phyloP scores from a whole-genome alignment of 2,888 invertebrate species.

The Tenthredo distinguenda region DNA sequence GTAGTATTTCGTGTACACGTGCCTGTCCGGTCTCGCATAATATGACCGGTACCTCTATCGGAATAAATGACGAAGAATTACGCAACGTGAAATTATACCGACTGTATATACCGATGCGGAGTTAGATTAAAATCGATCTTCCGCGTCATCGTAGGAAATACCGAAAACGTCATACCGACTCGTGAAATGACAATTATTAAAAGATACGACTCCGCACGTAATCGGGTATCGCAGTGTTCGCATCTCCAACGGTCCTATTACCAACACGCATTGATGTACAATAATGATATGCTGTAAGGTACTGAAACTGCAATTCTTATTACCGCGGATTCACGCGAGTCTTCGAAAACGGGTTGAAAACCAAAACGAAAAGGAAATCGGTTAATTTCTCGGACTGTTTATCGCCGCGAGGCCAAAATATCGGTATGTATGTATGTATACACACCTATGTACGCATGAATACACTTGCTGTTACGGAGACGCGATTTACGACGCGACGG shows the following conservation, averaged over 20 bases:
- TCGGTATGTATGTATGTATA: background rate
- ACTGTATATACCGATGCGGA: background rate
- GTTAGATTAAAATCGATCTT: conserved; percentile 24
- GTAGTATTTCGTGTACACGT: background rate
- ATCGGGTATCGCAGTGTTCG: background rate
- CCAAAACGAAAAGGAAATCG: background rate
- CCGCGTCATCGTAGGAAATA: conserved; percentile 25
- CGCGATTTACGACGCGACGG: conserved; percentile 64
- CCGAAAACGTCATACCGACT: conserved; percentile 14
- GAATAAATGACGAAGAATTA: background rate
- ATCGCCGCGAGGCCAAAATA: background rate
- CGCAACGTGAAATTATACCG: conserved; percentile 17
- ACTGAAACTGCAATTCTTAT: background rate
- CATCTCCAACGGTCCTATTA: background rate
- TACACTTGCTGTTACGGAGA: conserved; percentile 5
- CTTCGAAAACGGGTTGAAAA: background rate
- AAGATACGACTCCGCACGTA: background rate
- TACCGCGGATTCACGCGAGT: background rate
- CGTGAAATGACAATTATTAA: background rate
- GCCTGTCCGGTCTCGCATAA: background rate
- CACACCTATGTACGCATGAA: background rate
- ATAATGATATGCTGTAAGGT: background rate
- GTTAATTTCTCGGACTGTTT: background rate
- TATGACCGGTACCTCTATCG: background rate
- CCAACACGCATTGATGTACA: background rate